Evolutionary conservation across 2,113 vertebrate species (phyloP).

Genomic region (Microtus montanus): DNA sequence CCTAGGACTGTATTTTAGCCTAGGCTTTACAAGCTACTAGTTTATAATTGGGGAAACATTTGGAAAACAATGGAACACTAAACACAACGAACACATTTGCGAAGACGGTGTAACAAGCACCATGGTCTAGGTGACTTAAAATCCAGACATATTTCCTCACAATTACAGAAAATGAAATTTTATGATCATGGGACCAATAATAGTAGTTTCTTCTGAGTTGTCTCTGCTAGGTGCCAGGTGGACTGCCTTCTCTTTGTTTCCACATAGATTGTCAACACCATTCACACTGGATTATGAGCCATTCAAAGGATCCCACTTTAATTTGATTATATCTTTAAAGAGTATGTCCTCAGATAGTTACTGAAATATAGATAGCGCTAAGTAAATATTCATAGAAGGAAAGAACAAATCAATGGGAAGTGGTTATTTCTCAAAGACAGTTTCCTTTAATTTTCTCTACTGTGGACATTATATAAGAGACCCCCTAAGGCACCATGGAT

Average conservation of each 20-base stretch:
- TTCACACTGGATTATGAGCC: background rate
- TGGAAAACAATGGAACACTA: background rate
- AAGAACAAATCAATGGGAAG: too few relatives aligned
- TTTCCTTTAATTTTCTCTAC: too few relatives aligned
- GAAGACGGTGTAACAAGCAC: background rate
- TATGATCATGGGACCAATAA: background rate
- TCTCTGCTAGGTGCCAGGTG: background rate
- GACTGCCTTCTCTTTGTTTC: background rate
- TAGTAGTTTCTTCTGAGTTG: background rate
- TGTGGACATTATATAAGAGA: too few relatives aligned
- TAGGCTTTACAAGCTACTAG: background rate
- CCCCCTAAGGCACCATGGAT: too few relatives aligned
- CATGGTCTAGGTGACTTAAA: too few relatives aligned
- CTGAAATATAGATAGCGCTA: too few relatives aligned
- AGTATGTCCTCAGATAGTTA: too few relatives aligned
- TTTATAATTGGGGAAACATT: background rate
- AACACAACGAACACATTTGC: background rate
- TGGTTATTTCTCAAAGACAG: too few relatives aligned
- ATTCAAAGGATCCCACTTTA: too few relatives aligned
- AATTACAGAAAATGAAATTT: background rate
- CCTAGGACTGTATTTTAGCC: accelerated
- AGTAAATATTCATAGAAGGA: too few relatives aligned
- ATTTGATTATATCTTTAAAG: too few relatives aligned
- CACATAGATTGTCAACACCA: background rate
- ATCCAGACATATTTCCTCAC: background rate